These are phyloP conservation scores for Hycleus cichorii DNA, from an alignment of 1,140 invertebrate species.

Conservation along the genomic window DNA sequence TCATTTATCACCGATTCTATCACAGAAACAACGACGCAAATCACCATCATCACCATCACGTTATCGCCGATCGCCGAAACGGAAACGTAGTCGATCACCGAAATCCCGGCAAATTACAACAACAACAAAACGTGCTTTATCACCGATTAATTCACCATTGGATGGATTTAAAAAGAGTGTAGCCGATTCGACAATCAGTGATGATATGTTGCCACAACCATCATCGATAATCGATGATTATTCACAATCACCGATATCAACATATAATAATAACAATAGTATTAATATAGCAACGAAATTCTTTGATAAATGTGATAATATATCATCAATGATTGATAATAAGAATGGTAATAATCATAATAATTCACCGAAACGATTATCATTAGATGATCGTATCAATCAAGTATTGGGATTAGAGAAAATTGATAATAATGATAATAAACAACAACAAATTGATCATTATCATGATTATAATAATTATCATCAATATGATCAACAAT, in stretches of 20 bases:
- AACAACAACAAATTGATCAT: no score
- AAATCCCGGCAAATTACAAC: background rate
- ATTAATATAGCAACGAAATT: no score
- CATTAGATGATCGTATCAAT: conserved; percentile 36
- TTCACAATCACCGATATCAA: background rate
- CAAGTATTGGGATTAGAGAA: conserved; percentile 31
- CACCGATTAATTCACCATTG: conserved; percentile 30
- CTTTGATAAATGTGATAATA: no score
- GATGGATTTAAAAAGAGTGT: conserved; percentile 40
- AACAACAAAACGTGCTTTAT: background rate
- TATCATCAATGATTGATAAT: no score
- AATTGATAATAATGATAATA: background rate
- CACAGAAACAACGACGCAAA: background rate
- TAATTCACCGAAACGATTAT: conserved; percentile 29
- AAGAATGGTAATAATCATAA: background rate
- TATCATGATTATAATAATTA: background rate
- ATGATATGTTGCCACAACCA: conserved; percentile 38
- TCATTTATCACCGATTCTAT: background rate
- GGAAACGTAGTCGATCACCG: background rate
- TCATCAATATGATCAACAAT: conserved; percentile 3
- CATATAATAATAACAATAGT: no score
- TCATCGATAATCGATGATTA: background rate
- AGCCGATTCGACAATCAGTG: conserved; percentile 47
- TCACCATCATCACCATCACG: background rate
- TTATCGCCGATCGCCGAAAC: background rate